A percentile compares a stretch with the other conserved stretches of the same genome.
phyloP scores from a whole-genome alignment of 1,140 invertebrate species.

The Sipha flava region DNA sequence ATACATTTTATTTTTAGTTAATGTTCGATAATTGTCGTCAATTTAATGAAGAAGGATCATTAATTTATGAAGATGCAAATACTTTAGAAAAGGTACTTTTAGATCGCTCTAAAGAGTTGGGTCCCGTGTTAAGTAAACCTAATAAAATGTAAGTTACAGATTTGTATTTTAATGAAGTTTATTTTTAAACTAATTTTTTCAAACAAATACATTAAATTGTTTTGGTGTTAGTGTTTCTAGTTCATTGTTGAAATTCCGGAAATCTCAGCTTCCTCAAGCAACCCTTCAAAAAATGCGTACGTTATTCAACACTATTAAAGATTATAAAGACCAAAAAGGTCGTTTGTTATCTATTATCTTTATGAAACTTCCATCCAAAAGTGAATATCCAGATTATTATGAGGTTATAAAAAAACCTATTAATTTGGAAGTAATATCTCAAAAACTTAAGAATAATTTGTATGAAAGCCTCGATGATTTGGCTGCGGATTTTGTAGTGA shows the following conservation, averaged over 20 bases:
- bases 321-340: slow-evolving; percentile 80
- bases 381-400: slow-evolving; percentile 94
- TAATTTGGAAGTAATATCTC: slow-evolving; percentile 90
- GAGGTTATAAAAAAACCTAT: slow-evolving; percentile 96
- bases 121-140: slow-evolving; percentile 42
- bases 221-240: slow-evolving; percentile 13
- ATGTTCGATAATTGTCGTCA: slow-evolving; percentile 95
- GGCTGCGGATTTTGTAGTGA: slow-evolving; percentile 84
- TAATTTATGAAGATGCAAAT: slow-evolving; percentile 90
- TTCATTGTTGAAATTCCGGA: slow-evolving; percentile 21
- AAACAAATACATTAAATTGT: not conserved
- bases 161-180: not conserved
- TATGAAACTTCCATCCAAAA: slow-evolving; percentile 88
- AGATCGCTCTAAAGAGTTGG: slow-evolving; percentile 72
- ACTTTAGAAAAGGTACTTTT: slow-evolving; percentile 75
- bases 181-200: not conserved
- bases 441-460: slow-evolving; percentile 59
- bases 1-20: slow-evolving; percentile 43
- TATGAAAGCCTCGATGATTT: slow-evolving; percentile 87
- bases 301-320: slow-evolving; percentile 81
- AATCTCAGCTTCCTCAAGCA: slow-evolving; percentile 22
- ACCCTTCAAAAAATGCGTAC: slow-evolving; percentile 63
- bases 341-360: slow-evolving; percentile 84
- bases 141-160: slow-evolving; percentile 27
- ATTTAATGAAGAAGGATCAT: slow-evolving; percentile 92